These are phyloP conservation scores for Acipenser oxyrinchus DNA, from an alignment of 2,797 vertebrate species.

Conservation along the genomic window DNA sequence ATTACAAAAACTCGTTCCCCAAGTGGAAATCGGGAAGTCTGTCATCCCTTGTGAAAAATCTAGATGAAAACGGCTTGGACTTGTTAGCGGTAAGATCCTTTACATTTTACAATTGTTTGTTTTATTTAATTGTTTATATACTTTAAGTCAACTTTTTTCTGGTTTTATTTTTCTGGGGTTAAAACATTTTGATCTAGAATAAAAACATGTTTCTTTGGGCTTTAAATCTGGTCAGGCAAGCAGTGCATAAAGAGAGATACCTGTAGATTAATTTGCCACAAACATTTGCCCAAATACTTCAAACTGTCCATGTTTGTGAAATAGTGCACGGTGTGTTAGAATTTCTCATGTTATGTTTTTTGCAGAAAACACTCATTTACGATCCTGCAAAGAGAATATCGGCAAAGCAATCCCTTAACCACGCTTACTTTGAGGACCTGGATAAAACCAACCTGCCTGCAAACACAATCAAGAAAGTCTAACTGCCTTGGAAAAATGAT, in stretches of 20 bases:
- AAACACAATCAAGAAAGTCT: slow-evolving; percentile 60
- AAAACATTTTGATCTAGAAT: background rate
- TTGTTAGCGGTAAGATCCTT: slow-evolving; percentile 72
- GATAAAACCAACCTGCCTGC: slow-evolving; percentile 80
- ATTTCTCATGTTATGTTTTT: slow-evolving; percentile 13
- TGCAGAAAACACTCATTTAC: slow-evolving; percentile 90
- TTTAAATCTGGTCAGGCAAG: background rate
- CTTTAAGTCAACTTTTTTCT: background rate
- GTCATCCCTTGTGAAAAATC: slow-evolving; percentile 78
- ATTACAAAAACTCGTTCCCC: slow-evolving; percentile 93
- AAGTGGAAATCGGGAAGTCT: slow-evolving; percentile 89
- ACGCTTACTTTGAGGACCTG: slow-evolving; percentile 90
- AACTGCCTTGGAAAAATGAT: slow-evolving; percentile 7
- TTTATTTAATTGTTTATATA: background rate
- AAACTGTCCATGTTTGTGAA: slow-evolving; percentile 1
- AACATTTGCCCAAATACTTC: background rate
- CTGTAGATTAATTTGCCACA: too few relatives aligned
- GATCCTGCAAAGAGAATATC: slow-evolving; percentile 92
- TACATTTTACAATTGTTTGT: too few relatives aligned
- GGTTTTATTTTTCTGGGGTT: slow-evolving; percentile 15
- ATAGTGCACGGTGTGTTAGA: background rate
- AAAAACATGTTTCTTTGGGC: background rate
- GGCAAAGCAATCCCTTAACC: slow-evolving; percentile 79
- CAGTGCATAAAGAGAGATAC: too few relatives aligned
- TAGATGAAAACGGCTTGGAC: slow-evolving; percentile 83